Base-by-base conservation (phyloP, 2,888 invertebrate genomes). In the Melanostoma scalare region DNA sequence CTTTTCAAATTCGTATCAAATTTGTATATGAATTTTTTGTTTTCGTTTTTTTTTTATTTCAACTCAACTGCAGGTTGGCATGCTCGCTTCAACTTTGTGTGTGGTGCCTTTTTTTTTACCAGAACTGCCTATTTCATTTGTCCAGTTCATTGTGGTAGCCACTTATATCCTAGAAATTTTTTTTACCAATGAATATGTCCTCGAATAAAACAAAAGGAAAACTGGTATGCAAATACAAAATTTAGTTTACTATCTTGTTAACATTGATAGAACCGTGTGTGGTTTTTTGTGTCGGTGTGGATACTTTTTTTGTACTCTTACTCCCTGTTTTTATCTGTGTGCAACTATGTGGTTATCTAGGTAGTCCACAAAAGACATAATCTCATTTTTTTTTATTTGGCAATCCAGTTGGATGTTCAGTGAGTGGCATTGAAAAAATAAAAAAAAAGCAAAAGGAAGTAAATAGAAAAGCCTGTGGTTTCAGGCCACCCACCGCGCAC, bases 171-270 rank as follows among this genome's bases (percentile, higher is more conserved):
- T 36, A 42, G 36, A 30, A 36, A 44, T 36, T 55, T n/a, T 35
- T 48, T 72, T 53, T 5, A 8, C 3, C 33, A 40, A 38, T 56
- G 44, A 58, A 69, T 71, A 6, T 30, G 44, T 38, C 38, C 38
- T 0, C 6, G 9, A 52, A 38, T 38, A n/a, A 40, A 48, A 46
- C 8, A 60, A 55, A 33, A 58, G 42, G 6, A 40, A 56, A 8
- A 3, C 3, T 52, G 56, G 56, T 42, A 73, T 69, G 69, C 73
- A 82, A 82, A 78, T 69, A 56, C 38, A 52, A 58, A 68, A 78
- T 82, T 82, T 78, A 69, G 82, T 78, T 81, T 68, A 81, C 81
- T 82, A 77, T 82, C 82, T 82, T 74, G 82, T 78, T 78, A 82
- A 73, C 78, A 82, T 82, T 78, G 68, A 73, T 78, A 78, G 63